phyloP scores from a whole-genome alignment of 1,140 invertebrate genomes.

The Sycobia sp. region DNA sequence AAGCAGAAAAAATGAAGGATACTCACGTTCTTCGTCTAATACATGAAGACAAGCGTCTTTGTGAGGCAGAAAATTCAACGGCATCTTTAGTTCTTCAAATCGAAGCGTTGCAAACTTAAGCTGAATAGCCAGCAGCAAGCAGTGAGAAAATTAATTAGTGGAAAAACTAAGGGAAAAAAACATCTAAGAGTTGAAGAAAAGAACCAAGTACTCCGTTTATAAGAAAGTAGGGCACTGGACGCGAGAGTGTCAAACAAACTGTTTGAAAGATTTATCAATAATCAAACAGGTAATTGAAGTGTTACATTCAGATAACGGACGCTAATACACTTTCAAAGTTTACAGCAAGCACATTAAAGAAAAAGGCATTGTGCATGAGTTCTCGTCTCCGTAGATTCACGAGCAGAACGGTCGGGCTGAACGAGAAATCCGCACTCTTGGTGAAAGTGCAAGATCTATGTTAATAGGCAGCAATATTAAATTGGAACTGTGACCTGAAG shows the following conservation, averaged over 20 bases:
- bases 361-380: slow-evolving; percentile 30
- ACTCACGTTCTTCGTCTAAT: slow-evolving; percentile 11
- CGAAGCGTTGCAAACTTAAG: not conserved
- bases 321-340: slow-evolving; percentile 16
- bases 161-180: not conserved
- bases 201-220: not conserved
- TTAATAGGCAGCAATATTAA: slow-evolving; percentile 45
- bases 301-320: slow-evolving; percentile 34
- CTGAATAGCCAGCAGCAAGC: not conserved
- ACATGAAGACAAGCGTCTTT: slow-evolving; percentile 9
- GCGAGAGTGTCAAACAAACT: slow-evolving; percentile 1
- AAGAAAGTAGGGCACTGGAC: slow-evolving; percentile 11
- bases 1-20: too few species aligned
- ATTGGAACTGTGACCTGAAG: slow-evolving; percentile 56
- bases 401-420: slow-evolving; percentile 53
- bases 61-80: not conserved
- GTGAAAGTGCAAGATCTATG: slow-evolving; percentile 52
- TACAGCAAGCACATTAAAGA: slow-evolving; percentile 8
- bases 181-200: slow-evolving; percentile 14
- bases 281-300: too few species aligned
- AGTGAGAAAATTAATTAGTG: not conserved
- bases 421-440: slow-evolving; percentile 50
- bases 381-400: slow-evolving; percentile 46
- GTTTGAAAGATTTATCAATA: not conserved
- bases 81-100: slow-evolving; percentile 6